Evolutionary conservation across 2,113 vertebrate genomes (phyloP), one percentile per base, ranked within the genome.

Genomic region (Neomonachus schauinslandi): DNA sequence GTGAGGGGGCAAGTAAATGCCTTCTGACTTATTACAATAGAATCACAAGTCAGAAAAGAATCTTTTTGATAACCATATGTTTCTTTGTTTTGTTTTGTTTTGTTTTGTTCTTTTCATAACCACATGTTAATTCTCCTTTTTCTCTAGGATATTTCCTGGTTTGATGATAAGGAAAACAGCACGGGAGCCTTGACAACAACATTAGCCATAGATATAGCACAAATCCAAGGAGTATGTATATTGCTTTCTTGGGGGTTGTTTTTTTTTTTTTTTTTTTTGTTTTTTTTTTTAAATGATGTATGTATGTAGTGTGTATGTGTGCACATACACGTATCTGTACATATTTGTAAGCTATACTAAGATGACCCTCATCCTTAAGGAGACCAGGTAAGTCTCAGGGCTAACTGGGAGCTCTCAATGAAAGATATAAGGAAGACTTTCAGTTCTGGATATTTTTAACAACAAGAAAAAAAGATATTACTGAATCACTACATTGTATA

Each of bases 111-210:
- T 65, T 80, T 67, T 71, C 3, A 86, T 94, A 92, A 94, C 14
- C 0, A 1, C 55, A n/a, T 77, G 26, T 71, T 74, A 49, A 93
- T 97, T 93, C 10, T 16, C 12, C 28, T 39, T 71, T 33, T 84
- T 96, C 26, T 88, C 53, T 65, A 98, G 95, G 97, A 98, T 95
- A 98, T 93, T 5, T 55, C 63, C 26, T 51, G 42, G 88, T 98
- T 98, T 93, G 94, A 98, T 96, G 81, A 98, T 89, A 93, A 97
- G 76, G 97, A 98, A 97, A 98, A 96, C 55, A 97, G 6, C 89
- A 94, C 86, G 1, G 96, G 88, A 94, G 84, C 74, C 97, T 95
- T 98, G 71, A 96, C 97, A 89, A 98, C 89, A 90, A 97, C 79
- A 24, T 92, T 99, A 95, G 86, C 82, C 59, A 94, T 33, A 96